Evolutionary conservation across 2,888 invertebrate species (phyloP), one percentile per base, ranked within the genome.

Genomic region (Volucella inanis): DNA sequence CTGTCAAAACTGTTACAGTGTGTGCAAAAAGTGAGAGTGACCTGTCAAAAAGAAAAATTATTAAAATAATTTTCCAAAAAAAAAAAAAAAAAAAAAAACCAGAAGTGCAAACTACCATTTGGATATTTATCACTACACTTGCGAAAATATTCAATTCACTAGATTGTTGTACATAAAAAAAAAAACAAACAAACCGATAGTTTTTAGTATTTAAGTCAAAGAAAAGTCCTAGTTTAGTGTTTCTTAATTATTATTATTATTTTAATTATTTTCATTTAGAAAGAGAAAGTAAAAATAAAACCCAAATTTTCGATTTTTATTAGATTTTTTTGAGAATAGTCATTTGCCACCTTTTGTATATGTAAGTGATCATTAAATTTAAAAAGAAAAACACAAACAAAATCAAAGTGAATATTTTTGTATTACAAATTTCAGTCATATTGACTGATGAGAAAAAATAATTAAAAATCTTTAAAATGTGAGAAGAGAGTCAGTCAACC

Each of bases 381-480:
- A 67, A 67, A 82, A 86, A 76, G 49, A 71, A 71, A 75, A 65
- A 76, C 22, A 12, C 14, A 64, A 78, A 43, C 10, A 50, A 59
- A 31, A 31, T 31, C 31, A 31, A 31, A 31, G 31, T 57, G 68
- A 70, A 61, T 87, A 57, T 67, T 78, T 84, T 81, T 85, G 82
- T 77, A 86, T 83, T 87, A 79, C 45, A 4, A 79, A 68, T 72
- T 83, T 89, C 88, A 88, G 90, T 90, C 90, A 90, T 90, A 90
- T 90, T 90, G 90, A 90, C 88, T 89, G 89, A 85, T 80, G 18
- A 52, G 50, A 67, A 43, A 75, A 22, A 43, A 38, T 59, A 74
- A 65, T n/a, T 8, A 18, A 61, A 47, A 62, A 22, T 62, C 12
- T 45, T 31, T 39, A 78, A 68, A 62, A 72, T 55, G 54, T 75